phyloP scores from a whole-genome alignment of 2,888 invertebrate species.

The Drosophila atroscutellata region DNA sequence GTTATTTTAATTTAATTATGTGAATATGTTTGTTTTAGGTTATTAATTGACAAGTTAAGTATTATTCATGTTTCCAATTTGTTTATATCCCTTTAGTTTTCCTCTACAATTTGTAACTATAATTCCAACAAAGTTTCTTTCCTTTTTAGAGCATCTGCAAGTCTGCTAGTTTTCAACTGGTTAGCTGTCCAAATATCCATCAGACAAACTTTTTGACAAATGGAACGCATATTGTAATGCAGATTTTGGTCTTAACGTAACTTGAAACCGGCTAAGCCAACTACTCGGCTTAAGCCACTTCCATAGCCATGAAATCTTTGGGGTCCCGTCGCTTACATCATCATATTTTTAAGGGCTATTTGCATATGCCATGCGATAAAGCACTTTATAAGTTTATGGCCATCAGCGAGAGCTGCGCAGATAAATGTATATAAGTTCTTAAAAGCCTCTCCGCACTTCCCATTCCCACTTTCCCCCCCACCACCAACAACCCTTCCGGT shows the following conservation, averaged over 20 bases:
- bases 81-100: not conserved
- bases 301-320: not conserved
- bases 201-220: conserved; percentile 61
- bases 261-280: conserved; percentile 44
- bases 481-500: conserved; percentile 11
- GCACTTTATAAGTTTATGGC: conserved; percentile 56
- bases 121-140: not conserved
- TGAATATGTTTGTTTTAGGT: not conserved
- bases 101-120: not conserved
- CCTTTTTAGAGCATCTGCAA: conserved; percentile 15
- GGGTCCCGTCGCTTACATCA: conserved; percentile 33
- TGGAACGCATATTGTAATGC: conserved; percentile 64
- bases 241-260: conserved; percentile 60
- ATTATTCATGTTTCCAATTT: not conserved
- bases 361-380: conserved; percentile 57
- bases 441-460: conserved; percentile 44
- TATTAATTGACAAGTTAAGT: not conserved
- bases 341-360: conserved; percentile 38
- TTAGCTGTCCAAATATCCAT: conserved; percentile 45
- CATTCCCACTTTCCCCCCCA: not conserved
- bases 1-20: not conserved
- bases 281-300: conserved; percentile 26
- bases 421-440: conserved; percentile 53
- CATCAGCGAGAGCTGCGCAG: conserved; percentile 26
- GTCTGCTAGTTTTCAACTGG: not conserved